Evolutionary conservation across 2,797 vertebrate species (phyloP).

Genomic region (Coendou prehensilis): DNA sequence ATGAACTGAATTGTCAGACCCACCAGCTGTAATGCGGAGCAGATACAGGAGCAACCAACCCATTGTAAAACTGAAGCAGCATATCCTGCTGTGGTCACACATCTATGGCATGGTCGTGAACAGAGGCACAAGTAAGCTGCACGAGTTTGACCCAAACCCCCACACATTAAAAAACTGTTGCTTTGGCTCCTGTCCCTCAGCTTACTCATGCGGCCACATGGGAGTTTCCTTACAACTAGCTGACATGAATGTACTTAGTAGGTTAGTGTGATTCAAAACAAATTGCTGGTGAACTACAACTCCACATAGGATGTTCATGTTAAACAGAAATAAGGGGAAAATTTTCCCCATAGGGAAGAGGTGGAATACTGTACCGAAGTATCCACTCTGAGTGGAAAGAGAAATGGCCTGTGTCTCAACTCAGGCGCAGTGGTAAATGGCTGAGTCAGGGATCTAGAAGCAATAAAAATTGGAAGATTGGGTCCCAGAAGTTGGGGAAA

Average conservation of each 20-base stretch:
- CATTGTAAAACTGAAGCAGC: not conserved
- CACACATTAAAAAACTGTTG: not conserved
- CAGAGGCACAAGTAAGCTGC: not conserved
- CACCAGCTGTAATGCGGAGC: not conserved
- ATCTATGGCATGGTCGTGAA: not conserved
- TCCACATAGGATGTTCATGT: too few species aligned
- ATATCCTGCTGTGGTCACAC: not conserved
- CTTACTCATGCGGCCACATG: not conserved
- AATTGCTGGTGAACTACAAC: not conserved
- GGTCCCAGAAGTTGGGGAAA: not conserved
- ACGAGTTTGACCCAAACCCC: not conserved
- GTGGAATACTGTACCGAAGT: not conserved
- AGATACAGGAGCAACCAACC: not conserved
- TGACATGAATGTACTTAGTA: not conserved
- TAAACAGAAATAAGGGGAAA: not conserved
- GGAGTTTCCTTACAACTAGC: not conserved
- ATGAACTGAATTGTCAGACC: not conserved
- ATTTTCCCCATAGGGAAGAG: not conserved
- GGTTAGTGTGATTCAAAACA: not conserved
- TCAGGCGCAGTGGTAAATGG: not conserved
- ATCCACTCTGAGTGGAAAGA: not conserved
- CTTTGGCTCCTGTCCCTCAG: not conserved
- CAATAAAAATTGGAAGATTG: not conserved
- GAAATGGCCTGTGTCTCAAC: not conserved
- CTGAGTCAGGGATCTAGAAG: not conserved